Conservation (phyloP, 2,797 vertebrate genomes). For the Synanceia verrucosa region DNA sequence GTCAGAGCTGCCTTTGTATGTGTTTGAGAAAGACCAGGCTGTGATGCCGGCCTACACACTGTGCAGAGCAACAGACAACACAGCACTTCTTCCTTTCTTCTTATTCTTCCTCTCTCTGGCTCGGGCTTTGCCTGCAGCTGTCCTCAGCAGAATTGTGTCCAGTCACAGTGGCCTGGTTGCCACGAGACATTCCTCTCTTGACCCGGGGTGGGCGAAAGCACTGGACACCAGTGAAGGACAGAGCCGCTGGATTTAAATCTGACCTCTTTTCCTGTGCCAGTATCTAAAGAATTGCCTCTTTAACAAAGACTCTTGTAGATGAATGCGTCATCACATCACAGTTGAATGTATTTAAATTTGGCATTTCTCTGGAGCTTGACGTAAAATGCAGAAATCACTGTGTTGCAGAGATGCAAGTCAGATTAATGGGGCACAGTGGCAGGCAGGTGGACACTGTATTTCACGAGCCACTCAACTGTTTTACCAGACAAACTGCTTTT, state of each 20-base stretch:
- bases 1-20: constrained; percentile 69
- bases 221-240: constrained; percentile 40
- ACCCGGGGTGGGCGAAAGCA: constrained; percentile 64
- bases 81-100: constrained; percentile 42
- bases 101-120: constrained; percentile 1
- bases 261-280: constrained; percentile 55
- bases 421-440: constrained; percentile 1
- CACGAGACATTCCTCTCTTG: constrained; percentile 67
- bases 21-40: constrained; percentile 58
- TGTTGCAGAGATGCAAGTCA: background rate
- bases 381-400: background rate
- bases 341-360: constrained; percentile 34
- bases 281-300: constrained; percentile 45
- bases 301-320: constrained; percentile 20
- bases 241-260: constrained; percentile 54
- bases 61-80: constrained; percentile 34
- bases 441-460: constrained; percentile 22
- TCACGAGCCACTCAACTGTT: constrained; percentile 27
- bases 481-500: constrained; percentile 19
- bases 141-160: constrained; percentile 60
- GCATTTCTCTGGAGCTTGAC: background rate
- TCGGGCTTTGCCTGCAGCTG: constrained; percentile 21
- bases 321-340: constrained; percentile 40
- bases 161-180: constrained; percentile 62
- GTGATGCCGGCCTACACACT: constrained; percentile 50